Base-by-base conservation (phyloP, 2,888 invertebrate species). In the Malthinus seriepunctatus region DNA sequence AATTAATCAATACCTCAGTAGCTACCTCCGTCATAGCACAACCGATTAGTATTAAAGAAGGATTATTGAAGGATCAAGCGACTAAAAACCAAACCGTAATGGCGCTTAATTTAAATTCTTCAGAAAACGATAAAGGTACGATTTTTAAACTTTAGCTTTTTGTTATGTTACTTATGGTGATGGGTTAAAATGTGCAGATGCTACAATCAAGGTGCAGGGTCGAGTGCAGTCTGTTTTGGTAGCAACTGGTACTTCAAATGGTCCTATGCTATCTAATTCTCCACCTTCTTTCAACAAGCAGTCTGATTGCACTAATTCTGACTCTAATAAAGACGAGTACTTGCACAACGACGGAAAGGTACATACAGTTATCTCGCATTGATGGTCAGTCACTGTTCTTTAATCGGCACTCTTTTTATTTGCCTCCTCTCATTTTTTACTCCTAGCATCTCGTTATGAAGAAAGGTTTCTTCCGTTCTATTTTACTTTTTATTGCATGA, bases 1-100 rank as follows among this genome's bases (percentile, higher is more conserved):
- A 64, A 38, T 51, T 66, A 11, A 59, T 59, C 32, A 47, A 14
- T 31, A 68, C 73, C 51, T 73, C 78, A 15, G 73, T 76, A 32
- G 77, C 77, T 3, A 78, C 78, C 10, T 76, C 78, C 7, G 78
- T 78, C 12, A 78, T 78, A 53, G 76, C 78, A 23, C 74, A 74
- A 55, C 69, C 72, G 33, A 64, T 70, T 32, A 48, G 56, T 47
- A 49, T 55, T 37, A 67, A 68, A 42, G 65, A 63, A 7, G 64
- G 67, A 45, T 50, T 52, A 10, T 32, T 32, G 3, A 52, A 55
- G 34, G 51, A 55, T 11, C 50, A 48, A 32, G 33, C 54, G 7
- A 51, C 51, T n/a, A 55, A 56, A 39, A 61, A 56, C 10, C 56
- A 62, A 50, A 70, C 70, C 56, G 69, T 73, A 44, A 72, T 74